phyloP scores from a whole-genome alignment of 2,797 vertebrate genomes.

The Epinephelus awoara region DNA sequence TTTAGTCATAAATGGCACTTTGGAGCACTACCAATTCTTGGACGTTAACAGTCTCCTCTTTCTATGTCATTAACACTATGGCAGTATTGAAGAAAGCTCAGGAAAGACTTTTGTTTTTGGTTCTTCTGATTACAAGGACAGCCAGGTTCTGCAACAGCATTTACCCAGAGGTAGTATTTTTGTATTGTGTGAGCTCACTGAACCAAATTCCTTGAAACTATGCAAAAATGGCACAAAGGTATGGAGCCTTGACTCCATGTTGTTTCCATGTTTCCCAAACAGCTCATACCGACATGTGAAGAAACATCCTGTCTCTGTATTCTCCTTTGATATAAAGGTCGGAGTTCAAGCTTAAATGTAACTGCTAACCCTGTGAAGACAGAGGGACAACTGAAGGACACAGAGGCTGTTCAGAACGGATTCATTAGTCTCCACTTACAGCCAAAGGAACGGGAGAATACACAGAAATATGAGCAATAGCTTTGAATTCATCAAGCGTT shows the following conservation, averaged over 20 bases:
- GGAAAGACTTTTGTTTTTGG: neutral
- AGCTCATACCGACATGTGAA: neutral
- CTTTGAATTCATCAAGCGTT: conserved; percentile 35
- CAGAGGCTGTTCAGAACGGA: neutral
- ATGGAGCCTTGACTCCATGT: neutral
- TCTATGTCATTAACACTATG: neutral
- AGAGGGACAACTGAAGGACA: conserved; percentile 43
- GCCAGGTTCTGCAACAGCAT: neutral
- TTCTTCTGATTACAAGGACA: too few species aligned
- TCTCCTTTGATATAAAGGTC: conserved; percentile 14
- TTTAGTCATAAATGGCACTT: too few species aligned
- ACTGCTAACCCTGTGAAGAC: conserved; percentile 1
- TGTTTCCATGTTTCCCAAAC: neutral
- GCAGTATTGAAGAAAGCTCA: too few species aligned
- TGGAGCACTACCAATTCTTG: too few species aligned
- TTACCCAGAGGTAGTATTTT: neutral
- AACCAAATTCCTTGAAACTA: neutral
- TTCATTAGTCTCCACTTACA: conserved; percentile 44
- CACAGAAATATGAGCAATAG: conserved; percentile 28
- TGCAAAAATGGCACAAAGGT: neutral
- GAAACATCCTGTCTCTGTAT: neutral
- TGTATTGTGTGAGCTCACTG: neutral
- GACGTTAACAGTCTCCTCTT: too few species aligned
- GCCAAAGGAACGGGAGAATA: conserved; percentile 14
- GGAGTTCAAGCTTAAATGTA: conserved; percentile 8